These are phyloP conservation scores for Antechinus stuartii DNA, from an alignment of 2,113 vertebrate species.

Conservation along the genomic window DNA sequence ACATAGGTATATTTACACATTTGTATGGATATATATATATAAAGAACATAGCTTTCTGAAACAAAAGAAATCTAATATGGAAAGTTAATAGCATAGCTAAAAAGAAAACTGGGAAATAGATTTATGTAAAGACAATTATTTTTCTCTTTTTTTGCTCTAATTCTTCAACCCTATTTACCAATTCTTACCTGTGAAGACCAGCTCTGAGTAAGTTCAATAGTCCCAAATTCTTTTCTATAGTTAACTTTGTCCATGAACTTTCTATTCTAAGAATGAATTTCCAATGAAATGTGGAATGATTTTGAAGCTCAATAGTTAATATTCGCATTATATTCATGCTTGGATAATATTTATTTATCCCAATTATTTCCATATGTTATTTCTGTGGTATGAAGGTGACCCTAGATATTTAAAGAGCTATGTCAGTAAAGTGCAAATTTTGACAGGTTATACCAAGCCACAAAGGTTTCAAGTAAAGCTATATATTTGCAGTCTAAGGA, in stretches of 20 bases:
- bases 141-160: constrained; percentile 9
- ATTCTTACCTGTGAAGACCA: constrained; percentile 18
- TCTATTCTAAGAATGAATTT: constrained; percentile 28
- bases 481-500: background rate
- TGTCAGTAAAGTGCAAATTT: background rate
- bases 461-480: background rate
- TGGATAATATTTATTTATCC: background rate
- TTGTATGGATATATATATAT: background rate
- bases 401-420: background rate
- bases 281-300: background rate
- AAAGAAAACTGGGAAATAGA: constrained; percentile 32
- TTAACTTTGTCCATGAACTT: background rate
- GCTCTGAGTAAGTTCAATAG: background rate
- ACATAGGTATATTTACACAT: constrained; percentile 18
- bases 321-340: background rate
- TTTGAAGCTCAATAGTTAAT: background rate
- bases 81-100: constrained; percentile 54
- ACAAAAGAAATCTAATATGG: constrained; percentile 53
- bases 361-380: constrained; percentile 7
- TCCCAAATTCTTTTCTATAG: constrained; percentile 11
- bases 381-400: background rate
- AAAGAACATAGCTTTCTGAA: background rate
- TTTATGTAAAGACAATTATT: constrained; percentile 28
- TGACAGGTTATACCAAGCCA: background rate
- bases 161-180: constrained; percentile 37